Conservation (phyloP, 2,888 invertebrate species). For the Perizoma affinitatum region DNA sequence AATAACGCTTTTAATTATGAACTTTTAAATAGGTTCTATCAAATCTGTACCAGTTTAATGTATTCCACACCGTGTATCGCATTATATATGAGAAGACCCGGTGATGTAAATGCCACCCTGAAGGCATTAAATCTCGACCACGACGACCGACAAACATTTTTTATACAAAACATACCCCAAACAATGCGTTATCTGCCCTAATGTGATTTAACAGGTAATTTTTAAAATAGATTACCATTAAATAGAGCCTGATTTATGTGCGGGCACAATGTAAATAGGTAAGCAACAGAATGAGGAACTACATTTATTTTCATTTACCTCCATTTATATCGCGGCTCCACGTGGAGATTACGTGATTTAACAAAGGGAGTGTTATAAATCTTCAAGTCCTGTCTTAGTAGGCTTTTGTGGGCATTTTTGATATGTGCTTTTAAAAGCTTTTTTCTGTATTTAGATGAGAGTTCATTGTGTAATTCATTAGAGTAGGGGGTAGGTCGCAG, state of each 20-base stretch:
- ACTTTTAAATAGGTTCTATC: constrained; percentile 45
- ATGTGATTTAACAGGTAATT: constrained; percentile 84
- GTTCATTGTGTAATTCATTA: constrained; percentile 85
- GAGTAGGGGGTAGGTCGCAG: constrained; percentile 77
- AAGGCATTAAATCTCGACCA: constrained; percentile 73
- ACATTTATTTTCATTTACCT: constrained; percentile 83
- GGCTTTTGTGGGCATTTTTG: constrained; percentile 84
- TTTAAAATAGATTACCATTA: constrained; percentile 78
- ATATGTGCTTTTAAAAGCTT: constrained; percentile 85
- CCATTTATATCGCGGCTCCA: constrained; percentile 82
- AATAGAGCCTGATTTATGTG: constrained; percentile 76
- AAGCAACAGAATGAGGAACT: constrained; percentile 81
- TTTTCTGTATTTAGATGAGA: constrained; percentile 85
- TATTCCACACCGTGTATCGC: constrained; percentile 35
- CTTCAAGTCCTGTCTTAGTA: constrained; percentile 82
- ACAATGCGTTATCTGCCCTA: constrained; percentile 81
- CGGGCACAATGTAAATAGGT: constrained; percentile 77
- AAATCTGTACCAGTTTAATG: constrained; percentile 47
- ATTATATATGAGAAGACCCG: constrained; percentile 60
- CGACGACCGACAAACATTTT: constrained; percentile 76
- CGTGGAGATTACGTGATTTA: constrained; percentile 84
- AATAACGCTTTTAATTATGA: constrained; percentile 34
- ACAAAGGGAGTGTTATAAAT: constrained; percentile 82
- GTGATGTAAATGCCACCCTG: constrained; percentile 77
- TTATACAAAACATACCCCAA: constrained; percentile 69